These are phyloP conservation scores for Drosophila anomalata DNA, from an alignment of 2,888 invertebrate species.

Conservation along the genomic window DNA sequence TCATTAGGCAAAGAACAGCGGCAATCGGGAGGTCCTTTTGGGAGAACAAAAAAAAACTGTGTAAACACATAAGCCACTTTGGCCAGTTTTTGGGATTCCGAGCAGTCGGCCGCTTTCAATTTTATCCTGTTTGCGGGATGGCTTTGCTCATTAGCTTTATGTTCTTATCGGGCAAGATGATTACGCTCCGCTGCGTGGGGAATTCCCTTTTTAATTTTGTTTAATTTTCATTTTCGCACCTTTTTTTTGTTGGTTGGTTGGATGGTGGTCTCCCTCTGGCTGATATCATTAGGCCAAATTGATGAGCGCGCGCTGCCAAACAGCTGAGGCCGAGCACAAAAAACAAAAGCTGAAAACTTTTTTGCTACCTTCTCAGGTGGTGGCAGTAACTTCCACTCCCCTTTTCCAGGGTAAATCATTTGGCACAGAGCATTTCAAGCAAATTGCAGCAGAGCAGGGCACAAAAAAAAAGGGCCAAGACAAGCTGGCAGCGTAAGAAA, in stretches of 20 bases:
- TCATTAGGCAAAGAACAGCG: slow-evolving; percentile 40
- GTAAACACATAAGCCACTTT: slow-evolving; percentile 64
- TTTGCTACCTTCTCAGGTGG: slow-evolving; percentile 29
- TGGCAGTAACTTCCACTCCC: neutral
- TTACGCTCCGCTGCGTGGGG: slow-evolving; percentile 15
- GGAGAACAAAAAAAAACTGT: slow-evolving; percentile 35
- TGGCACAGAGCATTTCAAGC: slow-evolving; percentile 78
- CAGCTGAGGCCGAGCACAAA: slow-evolving; percentile 65
- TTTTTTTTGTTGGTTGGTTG: slow-evolving; percentile 41
- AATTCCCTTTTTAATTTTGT: slow-evolving; percentile 69
- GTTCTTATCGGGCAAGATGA: slow-evolving; percentile 43
- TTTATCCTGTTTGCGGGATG: slow-evolving; percentile 27
- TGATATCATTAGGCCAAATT: slow-evolving; percentile 75
- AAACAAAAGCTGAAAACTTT: slow-evolving; percentile 61
- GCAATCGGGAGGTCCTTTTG: slow-evolving; percentile 17
- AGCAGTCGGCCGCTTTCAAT: slow-evolving; percentile 7
- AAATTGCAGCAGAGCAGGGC: slow-evolving; percentile 66
- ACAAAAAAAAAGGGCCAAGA: slow-evolving; percentile 35
- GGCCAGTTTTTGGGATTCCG: slow-evolving; percentile 34
- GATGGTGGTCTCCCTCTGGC: slow-evolving; percentile 21
- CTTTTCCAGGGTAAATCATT: slow-evolving; percentile 67
- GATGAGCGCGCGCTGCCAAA: slow-evolving; percentile 69
- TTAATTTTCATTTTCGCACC: slow-evolving; percentile 78
- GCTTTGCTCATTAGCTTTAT: slow-evolving; percentile 67
- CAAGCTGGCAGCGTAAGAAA: slow-evolving; percentile 23